Conservation (phyloP, 2,888 invertebrate species). For the Furcula furcula region DNA sequence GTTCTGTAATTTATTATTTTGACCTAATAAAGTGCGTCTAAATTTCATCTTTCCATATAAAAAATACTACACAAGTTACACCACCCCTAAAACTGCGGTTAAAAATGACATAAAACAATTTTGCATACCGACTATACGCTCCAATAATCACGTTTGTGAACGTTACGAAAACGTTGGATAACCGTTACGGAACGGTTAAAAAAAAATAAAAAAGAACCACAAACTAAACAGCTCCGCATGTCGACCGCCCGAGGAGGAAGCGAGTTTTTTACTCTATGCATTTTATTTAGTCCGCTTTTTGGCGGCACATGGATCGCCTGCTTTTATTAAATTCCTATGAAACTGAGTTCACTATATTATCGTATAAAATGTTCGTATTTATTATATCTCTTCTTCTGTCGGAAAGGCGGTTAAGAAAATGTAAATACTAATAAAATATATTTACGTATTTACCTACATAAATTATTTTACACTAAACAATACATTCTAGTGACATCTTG, state of each 20-base stretch:
- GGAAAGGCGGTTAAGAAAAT: too few relatives aligned
- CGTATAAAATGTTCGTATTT: too few relatives aligned
- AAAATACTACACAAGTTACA: too few relatives aligned
- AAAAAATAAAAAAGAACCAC: slow-evolving; percentile 26
- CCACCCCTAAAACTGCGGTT: too few relatives aligned
- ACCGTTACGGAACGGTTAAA: slow-evolving; percentile 34
- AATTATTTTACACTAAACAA: too few relatives aligned
- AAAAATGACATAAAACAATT: background rate
- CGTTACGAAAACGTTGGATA: slow-evolving; percentile 35
- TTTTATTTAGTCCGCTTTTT: slow-evolving; percentile 10
- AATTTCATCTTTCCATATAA: too few relatives aligned
- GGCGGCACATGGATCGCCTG: background rate
- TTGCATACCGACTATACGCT: slow-evolving; percentile 11
- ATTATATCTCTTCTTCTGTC: too few relatives aligned
- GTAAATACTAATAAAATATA: too few relatives aligned
- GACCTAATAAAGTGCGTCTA: too few relatives aligned
- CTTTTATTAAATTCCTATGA: slow-evolving; percentile 35
- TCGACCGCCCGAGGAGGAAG: slow-evolving; percentile 13
- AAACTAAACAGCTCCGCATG: slow-evolving; percentile 32
- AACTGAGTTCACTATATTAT: slow-evolving; percentile 17
- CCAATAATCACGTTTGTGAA: slow-evolving; percentile 16
- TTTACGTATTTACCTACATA: too few relatives aligned
- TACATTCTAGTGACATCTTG: too few relatives aligned
- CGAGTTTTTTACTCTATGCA: slow-evolving; percentile 9
- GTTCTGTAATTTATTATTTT: too few relatives aligned